phyloP scores from a whole-genome alignment of 2,888 invertebrate genomes.

The Drosophila imparisetae region DNA sequence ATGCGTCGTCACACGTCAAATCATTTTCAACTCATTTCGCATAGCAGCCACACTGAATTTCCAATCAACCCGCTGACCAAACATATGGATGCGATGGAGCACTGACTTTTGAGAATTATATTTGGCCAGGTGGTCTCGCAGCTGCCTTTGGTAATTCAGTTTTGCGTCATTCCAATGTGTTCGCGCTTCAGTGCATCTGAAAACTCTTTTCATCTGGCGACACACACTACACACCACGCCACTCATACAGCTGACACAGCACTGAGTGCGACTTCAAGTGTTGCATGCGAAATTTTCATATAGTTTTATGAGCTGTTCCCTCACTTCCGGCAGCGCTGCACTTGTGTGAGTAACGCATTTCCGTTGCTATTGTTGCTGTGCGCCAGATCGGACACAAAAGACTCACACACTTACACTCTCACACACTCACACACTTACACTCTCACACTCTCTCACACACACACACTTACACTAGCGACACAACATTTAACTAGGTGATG shows the following conservation, averaged over 20 bases:
- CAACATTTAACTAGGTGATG: conserved; percentile 60
- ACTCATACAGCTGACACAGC: conserved; percentile 8
- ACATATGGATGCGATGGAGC: not conserved
- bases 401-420: conserved; percentile 12
- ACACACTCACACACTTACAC: conserved; percentile 6
- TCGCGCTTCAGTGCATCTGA: conserved; percentile 54
- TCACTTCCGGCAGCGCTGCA: conserved; percentile 50
- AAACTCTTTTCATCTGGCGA: conserved; percentile 47
- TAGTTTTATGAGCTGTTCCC: conserved; percentile 46
- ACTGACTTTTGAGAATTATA: conserved; percentile 17
- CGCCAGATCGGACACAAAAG: conserved; percentile 20
- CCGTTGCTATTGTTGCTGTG: conserved; percentile 63
- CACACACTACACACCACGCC: conserved; percentile 19
- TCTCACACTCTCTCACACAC: not conserved
- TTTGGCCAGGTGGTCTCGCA: conserved; percentile 11
- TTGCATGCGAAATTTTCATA: conserved; percentile 32
- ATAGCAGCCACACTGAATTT: conserved; percentile 2
- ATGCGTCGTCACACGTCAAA: conserved; percentile 59
- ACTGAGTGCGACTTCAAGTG: conserved; percentile 23
- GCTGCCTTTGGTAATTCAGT: conserved; percentile 39
- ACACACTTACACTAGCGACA: conserved; percentile 9
- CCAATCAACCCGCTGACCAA: conserved; percentile 23
- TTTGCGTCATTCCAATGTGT: conserved; percentile 50
- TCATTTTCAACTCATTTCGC: conserved; percentile 51
- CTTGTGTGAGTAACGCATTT: conserved; percentile 60